These are phyloP conservation scores for Lordiphosa andalusiaca DNA, from an alignment of 2,888 invertebrate genomes.

Conservation along the genomic window DNA sequence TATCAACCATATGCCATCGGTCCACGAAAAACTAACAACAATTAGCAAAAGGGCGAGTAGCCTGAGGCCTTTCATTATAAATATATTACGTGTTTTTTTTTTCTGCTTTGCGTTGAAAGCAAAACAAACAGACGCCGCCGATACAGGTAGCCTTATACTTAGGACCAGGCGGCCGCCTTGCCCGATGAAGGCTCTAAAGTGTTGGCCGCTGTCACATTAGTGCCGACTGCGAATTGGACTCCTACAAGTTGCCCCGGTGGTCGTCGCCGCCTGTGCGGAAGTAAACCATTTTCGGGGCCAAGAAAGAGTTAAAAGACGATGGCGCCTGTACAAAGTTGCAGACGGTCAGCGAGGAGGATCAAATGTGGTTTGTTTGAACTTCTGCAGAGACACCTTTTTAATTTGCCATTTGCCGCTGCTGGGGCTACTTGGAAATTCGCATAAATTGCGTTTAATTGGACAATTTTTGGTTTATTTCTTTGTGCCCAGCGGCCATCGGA, in stretches of 20 bases:
- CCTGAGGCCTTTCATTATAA: conserved; percentile 67
- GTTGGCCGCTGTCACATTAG: conserved; percentile 71
- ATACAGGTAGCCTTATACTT: conserved; percentile 48
- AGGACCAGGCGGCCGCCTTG: conserved; percentile 7
- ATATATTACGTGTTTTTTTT: conserved; percentile 59
- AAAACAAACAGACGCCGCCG: conserved; percentile 67
- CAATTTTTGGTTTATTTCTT: conserved; percentile 68
- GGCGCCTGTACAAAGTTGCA: conserved; percentile 67
- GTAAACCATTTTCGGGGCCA: conserved; percentile 63
- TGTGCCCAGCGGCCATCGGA: conserved; percentile 38
- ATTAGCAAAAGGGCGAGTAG: conserved; percentile 44
- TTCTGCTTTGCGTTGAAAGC: conserved; percentile 42
- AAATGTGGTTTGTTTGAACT: conserved; percentile 66
- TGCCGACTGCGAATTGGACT: conserved; percentile 33
- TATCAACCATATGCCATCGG: conserved; percentile 47
- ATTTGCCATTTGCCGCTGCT: conserved; percentile 61
- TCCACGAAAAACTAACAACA: conserved; percentile 55
- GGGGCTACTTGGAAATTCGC: conserved; percentile 65
- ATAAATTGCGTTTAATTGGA: conserved; percentile 78
- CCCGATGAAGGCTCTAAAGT: conserved; percentile 47
- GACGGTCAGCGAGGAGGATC: conserved; percentile 44
- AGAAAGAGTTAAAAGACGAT: conserved; percentile 52
- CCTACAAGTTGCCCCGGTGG: conserved; percentile 56
- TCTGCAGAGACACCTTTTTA: conserved; percentile 70
- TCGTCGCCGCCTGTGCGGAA: conserved; percentile 58